phyloP scores from a whole-genome alignment of 2,888 invertebrate genomes.

The Pollenia labialis region DNA sequence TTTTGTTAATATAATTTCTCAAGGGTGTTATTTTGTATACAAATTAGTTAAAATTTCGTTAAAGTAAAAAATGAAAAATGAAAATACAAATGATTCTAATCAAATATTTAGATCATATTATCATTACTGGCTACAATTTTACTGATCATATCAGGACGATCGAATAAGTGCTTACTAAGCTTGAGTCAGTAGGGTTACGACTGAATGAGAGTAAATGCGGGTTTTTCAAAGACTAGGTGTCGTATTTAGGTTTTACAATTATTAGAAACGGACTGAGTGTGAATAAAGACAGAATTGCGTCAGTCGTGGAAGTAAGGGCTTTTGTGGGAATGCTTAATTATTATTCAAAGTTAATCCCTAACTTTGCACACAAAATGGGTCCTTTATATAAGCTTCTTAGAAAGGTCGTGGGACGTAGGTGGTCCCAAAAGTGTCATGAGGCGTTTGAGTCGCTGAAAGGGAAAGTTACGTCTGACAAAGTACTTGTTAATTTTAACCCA shows the following conservation, averaged over 20 bases:
- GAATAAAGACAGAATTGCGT: conserved; percentile 41
- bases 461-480: conserved; percentile 55
- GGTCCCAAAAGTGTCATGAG: conserved; percentile 74
- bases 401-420: conserved; percentile 73
- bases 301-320: conserved; percentile 39
- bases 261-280: conserved; percentile 39
- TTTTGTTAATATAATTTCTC: too few relatives aligned
- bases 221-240: conserved; percentile 60
- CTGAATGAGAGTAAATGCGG: conserved; percentile 45
- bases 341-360: conserved; percentile 66
- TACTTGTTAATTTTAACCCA: conserved; percentile 74
- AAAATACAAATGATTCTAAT: too few relatives aligned
- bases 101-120: conserved; percentile 61
- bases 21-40: too few relatives aligned
- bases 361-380: conserved; percentile 63
- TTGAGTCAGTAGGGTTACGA: conserved; percentile 8
- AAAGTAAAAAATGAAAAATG: too few relatives aligned
- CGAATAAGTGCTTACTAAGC: conserved; percentile 50
- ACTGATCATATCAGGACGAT: conserved; percentile 48
- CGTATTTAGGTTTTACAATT: conserved; percentile 54
- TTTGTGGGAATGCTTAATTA: conserved; percentile 66
- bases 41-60: too few relatives aligned
- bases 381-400: conserved; percentile 40
- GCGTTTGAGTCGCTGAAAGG: conserved; percentile 77
- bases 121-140: conserved; percentile 38